A percentile compares a stretch with the other conserved stretches of the same genome.
Evolutionary conservation across 1,140 invertebrate genomes (phyloP).

Genomic region (Branchinecta lindahli): DNA sequence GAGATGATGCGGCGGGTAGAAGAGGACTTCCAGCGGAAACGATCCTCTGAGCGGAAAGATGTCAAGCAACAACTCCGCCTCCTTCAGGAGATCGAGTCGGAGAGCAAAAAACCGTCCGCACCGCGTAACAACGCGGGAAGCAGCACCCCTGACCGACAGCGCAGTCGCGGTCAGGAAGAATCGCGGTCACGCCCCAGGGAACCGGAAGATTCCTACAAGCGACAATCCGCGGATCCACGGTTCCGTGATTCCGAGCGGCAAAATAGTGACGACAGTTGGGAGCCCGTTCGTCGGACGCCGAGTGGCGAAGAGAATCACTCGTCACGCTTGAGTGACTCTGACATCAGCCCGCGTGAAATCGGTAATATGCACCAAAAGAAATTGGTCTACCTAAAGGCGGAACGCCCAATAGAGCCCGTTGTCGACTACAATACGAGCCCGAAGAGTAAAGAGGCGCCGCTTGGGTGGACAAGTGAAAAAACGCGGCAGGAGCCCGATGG

Average conservation of each 20-base stretch:
- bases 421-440: background rate
- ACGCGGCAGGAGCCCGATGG: constrained; percentile 27
- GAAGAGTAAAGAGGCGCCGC: background rate
- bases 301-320: background rate
- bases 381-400: constrained; percentile 22
- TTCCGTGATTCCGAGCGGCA: constrained; percentile 17
- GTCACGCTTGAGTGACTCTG: constrained; percentile 11
- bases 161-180: constrained; percentile 13
- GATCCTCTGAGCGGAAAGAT: constrained; percentile 52
- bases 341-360: background rate
- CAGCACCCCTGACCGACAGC: background rate
- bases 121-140: constrained; percentile 1
- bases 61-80: constrained; percentile 53
- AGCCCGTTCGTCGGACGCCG: constrained; percentile 19
- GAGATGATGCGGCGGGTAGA: constrained; percentile 57
- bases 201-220: too few species aligned
- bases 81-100: constrained; percentile 37
- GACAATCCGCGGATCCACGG: constrained; percentile 24
- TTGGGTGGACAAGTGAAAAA: background rate
- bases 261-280: constrained; percentile 25
- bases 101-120: background rate
- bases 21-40: constrained; percentile 55
- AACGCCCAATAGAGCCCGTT: constrained; percentile 26
- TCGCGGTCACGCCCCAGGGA: constrained; percentile 11
- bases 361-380: background rate